Conservation (phyloP, 2,888 invertebrate genomes). For the Nezara viridula region DNA sequence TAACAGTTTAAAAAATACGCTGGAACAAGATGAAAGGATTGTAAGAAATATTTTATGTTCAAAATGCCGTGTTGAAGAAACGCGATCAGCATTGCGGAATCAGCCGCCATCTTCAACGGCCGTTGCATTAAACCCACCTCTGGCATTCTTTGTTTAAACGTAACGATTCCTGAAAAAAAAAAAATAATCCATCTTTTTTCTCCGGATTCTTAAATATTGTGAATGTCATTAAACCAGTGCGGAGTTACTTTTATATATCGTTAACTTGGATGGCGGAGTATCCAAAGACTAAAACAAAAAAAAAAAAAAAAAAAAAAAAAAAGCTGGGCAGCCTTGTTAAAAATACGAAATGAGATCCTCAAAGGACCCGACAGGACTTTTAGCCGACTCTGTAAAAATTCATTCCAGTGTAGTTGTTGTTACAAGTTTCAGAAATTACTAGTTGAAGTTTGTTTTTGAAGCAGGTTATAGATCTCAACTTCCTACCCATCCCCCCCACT, state of each 20-base stretch:
- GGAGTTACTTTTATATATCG: not conserved
- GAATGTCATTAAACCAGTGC: not conserved
- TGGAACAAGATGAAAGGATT: not conserved
- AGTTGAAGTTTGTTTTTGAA: conserved; percentile 17
- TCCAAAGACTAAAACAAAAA: not conserved
- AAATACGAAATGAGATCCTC: not conserved
- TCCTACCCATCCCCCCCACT: not conserved
- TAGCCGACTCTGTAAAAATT: not conserved
- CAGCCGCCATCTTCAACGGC: not conserved
- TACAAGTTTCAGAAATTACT: conserved; percentile 21
- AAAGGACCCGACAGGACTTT: not conserved
- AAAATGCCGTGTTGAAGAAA: not conserved
- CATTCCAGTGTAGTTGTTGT: not conserved
- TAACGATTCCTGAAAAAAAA: not conserved
- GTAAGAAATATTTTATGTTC: not conserved
- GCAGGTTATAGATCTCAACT: conserved; percentile 13
- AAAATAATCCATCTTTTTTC: not conserved
- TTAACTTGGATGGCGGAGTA: not conserved
- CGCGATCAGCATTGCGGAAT: conserved; percentile 16
- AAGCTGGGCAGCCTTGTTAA: not conserved
- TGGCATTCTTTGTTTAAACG: not conserved
- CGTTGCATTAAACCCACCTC: not conserved
- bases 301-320: not conserved
- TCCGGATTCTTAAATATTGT: not conserved
- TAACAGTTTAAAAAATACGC: not conserved